Evolutionary conservation across 2,797 vertebrate genomes (phyloP).

Genomic region (Sciaenops ocellatus): DNA sequence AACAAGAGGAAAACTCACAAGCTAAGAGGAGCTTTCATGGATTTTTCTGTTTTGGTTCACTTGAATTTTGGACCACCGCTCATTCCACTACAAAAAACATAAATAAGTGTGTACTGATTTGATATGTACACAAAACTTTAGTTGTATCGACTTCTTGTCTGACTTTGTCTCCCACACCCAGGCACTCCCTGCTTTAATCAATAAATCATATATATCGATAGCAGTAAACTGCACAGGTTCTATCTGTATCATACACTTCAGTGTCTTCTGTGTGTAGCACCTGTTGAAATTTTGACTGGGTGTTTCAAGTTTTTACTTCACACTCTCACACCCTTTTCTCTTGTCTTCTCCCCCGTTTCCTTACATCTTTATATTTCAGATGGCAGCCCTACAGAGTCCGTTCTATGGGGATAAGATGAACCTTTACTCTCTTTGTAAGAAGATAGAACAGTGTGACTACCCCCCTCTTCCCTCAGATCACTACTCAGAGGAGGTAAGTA

Average conservation of each 20-base stretch:
- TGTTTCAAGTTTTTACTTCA: constrained; percentile 36
- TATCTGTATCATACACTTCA: not conserved
- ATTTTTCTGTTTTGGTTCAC: constrained; percentile 49
- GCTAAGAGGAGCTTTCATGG: constrained; percentile 34
- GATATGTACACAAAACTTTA: constrained; percentile 23
- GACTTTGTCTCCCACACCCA: constrained; percentile 18
- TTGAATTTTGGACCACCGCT: constrained; percentile 21
- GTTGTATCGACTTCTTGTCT: constrained; percentile 27
- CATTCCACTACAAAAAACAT: constrained; percentile 4
- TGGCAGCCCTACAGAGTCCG: constrained; percentile 98
- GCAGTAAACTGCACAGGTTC: constrained; percentile 11
- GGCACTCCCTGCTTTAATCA: constrained; percentile 18
- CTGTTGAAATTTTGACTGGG: constrained; percentile 41
- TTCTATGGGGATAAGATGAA: constrained; percentile 99
- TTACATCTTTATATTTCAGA: constrained; percentile 85
- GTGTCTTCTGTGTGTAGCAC: constrained; percentile 15
- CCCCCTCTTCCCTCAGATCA: constrained; percentile 98
- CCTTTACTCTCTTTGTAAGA: constrained; percentile 98
- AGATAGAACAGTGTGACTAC: constrained; percentile 99
- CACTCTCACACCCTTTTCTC: constrained; percentile 18
- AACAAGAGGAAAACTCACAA: constrained; percentile 39
- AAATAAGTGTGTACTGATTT: constrained; percentile 20
- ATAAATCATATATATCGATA: constrained; percentile 8
- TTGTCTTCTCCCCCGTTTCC: constrained; percentile 22
- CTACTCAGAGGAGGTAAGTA: constrained; percentile 95